phyloP scores from a whole-genome alignment of 1,140 invertebrate genomes.

The Sitobion miscanthi region DNA sequence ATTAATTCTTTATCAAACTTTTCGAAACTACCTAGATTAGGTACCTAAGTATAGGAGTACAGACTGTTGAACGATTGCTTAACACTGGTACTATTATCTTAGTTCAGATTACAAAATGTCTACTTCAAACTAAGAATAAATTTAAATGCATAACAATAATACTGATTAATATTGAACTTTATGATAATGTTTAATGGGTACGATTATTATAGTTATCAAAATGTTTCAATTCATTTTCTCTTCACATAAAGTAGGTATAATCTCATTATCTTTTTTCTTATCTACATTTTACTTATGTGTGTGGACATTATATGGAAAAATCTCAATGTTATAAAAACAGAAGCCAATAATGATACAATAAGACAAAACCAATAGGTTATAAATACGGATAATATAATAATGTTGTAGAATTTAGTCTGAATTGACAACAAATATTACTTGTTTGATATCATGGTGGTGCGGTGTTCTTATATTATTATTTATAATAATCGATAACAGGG shows the following conservation, averaged over 20 bases:
- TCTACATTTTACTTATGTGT: background rate
- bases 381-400: background rate
- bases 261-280: background rate
- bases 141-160: background rate
- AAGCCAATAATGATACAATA: background rate
- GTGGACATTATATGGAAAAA: background rate
- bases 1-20: background rate
- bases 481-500: background rate
- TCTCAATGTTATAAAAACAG: background rate
- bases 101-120: background rate
- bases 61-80: background rate
- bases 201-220: background rate
- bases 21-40: background rate
- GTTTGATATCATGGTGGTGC: background rate
- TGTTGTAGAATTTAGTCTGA: background rate
- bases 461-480: background rate
- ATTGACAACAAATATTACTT: background rate
- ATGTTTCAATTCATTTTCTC: background rate
- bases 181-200: background rate
- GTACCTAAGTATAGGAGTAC: background rate
- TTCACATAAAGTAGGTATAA: background rate
- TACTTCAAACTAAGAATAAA: no score
- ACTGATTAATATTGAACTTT: background rate
- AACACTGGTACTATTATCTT: background rate
- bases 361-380: background rate